Evolutionary conservation across 2,797 vertebrate genomes (phyloP).

Genomic region (Parauchenoglanis punctatus): DNA sequence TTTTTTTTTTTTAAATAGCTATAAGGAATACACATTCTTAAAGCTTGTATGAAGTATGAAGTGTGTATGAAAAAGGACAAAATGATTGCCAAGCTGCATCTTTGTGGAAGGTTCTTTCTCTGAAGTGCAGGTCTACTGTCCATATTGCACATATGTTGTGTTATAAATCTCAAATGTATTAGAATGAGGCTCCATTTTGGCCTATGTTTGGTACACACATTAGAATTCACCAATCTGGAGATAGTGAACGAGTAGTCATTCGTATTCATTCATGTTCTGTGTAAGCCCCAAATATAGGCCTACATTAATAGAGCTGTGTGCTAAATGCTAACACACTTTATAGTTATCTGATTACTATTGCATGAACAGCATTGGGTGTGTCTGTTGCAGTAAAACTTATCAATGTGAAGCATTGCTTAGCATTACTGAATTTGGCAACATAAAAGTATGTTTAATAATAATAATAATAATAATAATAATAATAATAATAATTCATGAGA

Average conservation of each 20-base stretch:
- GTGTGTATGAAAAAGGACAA: background rate
- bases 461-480: background rate
- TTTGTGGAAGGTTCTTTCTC: background rate
- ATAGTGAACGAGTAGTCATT: background rate
- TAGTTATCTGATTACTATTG: constrained; percentile 1
- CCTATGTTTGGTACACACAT: background rate
- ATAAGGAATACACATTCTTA: background rate
- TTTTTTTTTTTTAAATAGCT: background rate
- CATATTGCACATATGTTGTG: background rate
- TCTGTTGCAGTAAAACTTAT: constrained; percentile 33
- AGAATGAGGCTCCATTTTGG: background rate
- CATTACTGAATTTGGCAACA: constrained; percentile 10
- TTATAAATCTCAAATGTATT: background rate
- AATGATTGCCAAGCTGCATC: background rate
- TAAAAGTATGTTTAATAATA: background rate
- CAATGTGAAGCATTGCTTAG: background rate
- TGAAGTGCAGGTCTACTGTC: background rate
- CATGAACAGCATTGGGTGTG: constrained; percentile 29
- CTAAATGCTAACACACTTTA: constrained; percentile 8
- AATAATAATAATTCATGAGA: background rate
- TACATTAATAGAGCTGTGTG: background rate
- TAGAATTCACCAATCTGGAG: background rate
- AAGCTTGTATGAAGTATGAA: background rate
- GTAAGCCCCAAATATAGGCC: background rate
- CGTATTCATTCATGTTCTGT: background rate